These are phyloP conservation scores for Eueremaeus valkanovi DNA, from an alignment of 2,888 invertebrate genomes.

Conservation along the genomic window DNA sequence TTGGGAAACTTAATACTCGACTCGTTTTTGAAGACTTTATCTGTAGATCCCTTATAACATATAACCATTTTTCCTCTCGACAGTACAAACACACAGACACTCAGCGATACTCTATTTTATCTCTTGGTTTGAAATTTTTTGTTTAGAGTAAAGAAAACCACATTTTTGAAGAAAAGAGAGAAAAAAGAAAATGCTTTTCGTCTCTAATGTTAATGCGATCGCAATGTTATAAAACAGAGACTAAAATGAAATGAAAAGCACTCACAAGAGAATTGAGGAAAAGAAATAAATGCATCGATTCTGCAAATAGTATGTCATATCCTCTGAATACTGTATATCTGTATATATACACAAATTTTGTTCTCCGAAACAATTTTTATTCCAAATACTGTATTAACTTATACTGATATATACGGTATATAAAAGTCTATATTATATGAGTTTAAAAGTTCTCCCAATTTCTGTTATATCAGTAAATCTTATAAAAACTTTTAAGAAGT, in stretches of 20 bases:
- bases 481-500: too few species aligned
- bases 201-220: conserved; percentile 2
- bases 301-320: not conserved
- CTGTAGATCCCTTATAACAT: not conserved
- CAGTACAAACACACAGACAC: not conserved
- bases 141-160: conserved; percentile 22
- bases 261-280: not conserved
- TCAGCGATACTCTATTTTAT: not conserved
- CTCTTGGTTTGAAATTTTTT: not conserved
- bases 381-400: too few species aligned
- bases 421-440: too few species aligned
- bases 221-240: conserved; percentile 25
- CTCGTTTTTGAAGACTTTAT: not conserved
- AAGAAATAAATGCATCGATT: conserved; percentile 9
- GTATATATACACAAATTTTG: too few species aligned
- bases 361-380: too few species aligned
- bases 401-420: too few species aligned
- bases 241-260: not conserved
- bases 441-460: too few species aligned
- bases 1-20: not conserved
- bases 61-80: not conserved
- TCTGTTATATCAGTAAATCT: too few species aligned
- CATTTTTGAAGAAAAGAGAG: not conserved
- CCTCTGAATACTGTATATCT: too few species aligned
- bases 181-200: not conserved